These are phyloP conservation scores for Crioceris asparagi DNA, from an alignment of 2,888 invertebrate genomes.

Conservation along the genomic window DNA sequence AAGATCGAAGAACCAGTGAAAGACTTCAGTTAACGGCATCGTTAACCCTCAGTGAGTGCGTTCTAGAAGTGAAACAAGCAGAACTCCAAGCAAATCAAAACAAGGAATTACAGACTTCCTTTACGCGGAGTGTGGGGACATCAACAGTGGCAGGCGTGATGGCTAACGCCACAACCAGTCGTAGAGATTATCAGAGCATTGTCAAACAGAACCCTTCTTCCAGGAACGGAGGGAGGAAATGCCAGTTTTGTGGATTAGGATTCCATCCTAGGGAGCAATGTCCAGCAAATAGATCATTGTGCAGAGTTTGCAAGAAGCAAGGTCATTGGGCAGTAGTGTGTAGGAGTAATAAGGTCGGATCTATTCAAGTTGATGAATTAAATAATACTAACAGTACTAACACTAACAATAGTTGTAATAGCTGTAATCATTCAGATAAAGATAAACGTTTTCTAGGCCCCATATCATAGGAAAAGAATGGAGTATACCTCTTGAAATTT, in stretches of 20 bases:
- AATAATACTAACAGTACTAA: not conserved
- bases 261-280: slow-evolving; percentile 8
- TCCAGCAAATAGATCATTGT: slow-evolving; percentile 10
- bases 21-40: slow-evolving; percentile 13
- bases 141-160: no score
- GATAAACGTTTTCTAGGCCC: slow-evolving; percentile 5
- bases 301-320: slow-evolving; percentile 9
- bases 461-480: slow-evolving; percentile 2
- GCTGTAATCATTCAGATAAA: not conserved
- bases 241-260: slow-evolving; percentile 6
- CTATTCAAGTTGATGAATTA: slow-evolving; percentile 6
- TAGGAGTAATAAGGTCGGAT: slow-evolving; percentile 7
- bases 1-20: slow-evolving; percentile 18
- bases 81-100: slow-evolving; percentile 11
- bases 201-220: not conserved
- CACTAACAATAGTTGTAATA: not conserved
- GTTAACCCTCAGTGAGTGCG: slow-evolving; percentile 6
- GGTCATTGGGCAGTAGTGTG: slow-evolving; percentile 10
- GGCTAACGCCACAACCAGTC: not conserved
- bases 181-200: not conserved
- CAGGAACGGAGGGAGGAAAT: no score
- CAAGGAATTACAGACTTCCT: slow-evolving; percentile 3
- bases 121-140: no score
- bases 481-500: slow-evolving; percentile 1
- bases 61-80: slow-evolving; percentile 11